Base-by-base conservation (phyloP, 2,113 vertebrate species). In the Lichenostomus cassidix region DNA sequence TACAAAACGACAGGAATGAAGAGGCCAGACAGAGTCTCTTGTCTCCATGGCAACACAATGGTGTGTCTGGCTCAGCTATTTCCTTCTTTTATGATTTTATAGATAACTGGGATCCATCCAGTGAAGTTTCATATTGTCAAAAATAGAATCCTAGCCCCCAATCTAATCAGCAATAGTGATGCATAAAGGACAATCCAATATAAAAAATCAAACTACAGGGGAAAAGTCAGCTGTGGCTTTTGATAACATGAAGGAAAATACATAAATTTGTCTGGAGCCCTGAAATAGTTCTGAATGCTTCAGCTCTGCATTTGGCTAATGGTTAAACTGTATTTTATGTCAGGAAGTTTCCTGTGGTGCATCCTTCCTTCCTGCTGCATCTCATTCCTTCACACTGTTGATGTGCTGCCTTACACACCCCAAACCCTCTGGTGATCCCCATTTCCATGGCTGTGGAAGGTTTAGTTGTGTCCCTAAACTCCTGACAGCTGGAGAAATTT, bases 11-110 rank as follows among this genome's bases (percentile, higher is more conserved):
- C 52, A 94, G 55, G 78, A 96, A 41, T 49, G 71, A 90, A 83
- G 84, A 77, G 85, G 87, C 83, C 95, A 91, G 89, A 79, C 47
- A 91, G 71, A 90, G 73, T 92, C 23, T 15, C 68, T 79, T 83
- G 96, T 98, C 96, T 92, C 97, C 93, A 91, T 97, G 92, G 96
- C 59, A 97, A 97, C 96, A 13, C 9, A 35, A 17, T 35, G 68
- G 49, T 92, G 44, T 88, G 91, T 92, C 91, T 94, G 87, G 70
- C 70, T 91, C 90, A 93, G 90, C 86, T 92, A 37, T 92, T 96
- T 95, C 87, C 60, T 84, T 21, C 75, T 77, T 71, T 90, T 74
- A 73, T 83, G 84, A 94, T 86, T 95, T 95, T 89, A 91, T 31
- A 94, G 95, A 94, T 95, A 96, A 89, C 52, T 55, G 70, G 71